Base-by-base conservation (phyloP, 2,113 vertebrate genomes). In the Ceyx margarethae region DNA sequence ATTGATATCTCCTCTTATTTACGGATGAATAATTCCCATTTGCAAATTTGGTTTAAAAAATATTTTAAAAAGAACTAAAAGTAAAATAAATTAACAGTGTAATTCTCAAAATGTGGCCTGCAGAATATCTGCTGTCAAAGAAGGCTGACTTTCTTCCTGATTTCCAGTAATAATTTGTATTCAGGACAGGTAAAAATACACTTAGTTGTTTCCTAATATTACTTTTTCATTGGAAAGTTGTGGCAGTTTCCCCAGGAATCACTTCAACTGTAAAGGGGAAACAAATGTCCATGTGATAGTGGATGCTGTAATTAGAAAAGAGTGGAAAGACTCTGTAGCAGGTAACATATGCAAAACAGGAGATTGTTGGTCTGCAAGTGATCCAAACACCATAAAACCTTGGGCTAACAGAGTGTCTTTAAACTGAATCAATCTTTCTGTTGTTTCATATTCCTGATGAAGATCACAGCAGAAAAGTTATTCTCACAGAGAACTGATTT, bases 11-110 rank as follows among this genome's bases (percentile, higher is more conserved):
- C 31, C 74, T 93, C 58, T 48, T 87, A 91, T 83, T 93, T 93
- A 87, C 94, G 79, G 43, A 89, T 43, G 22, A 93, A 35, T 86
- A 86, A 93, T 91, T 91, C 66, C 62, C 69, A 89, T 84, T 84
- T 91, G 80, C 90, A 95, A 91, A 91, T 72, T 13, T 81, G 94
- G 28, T 20, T 90, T 84, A 65, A 93, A 91, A 88, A 89, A 81
- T 86, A 66, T 86, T 88, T 78, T 76, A 50, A 69, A 84, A 90
- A 72, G 8, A 72, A 68, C 43, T 78, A n/a, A 37, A 77, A 94
- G 43, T 65, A 88, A 93, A 95, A 91, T 79, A 90, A 88, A 90
- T 75, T 60, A 86, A 76, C 57, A 81, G 35, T 18, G 54, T 20
- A 37, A 67, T 81, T 86, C 81, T 79, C 66, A 75, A 93, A 81